Evolutionary conservation across 2,888 invertebrate genomes (phyloP).

Genomic region (Phengaris alcon): DNA sequence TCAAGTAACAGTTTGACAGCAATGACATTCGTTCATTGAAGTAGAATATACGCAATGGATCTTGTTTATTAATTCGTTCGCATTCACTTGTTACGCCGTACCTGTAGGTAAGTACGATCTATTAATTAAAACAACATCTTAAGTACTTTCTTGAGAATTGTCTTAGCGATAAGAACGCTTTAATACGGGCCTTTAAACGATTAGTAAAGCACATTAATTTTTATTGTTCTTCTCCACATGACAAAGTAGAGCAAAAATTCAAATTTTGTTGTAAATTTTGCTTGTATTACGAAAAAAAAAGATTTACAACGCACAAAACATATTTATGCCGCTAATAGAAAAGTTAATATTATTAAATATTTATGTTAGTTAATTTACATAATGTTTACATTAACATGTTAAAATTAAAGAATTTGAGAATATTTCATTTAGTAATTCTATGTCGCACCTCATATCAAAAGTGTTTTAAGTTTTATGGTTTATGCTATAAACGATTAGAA

Average conservation of each 20-base stretch:
- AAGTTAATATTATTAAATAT: slow-evolving; percentile 14
- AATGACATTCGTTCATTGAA: too few species aligned
- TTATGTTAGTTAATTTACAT: slow-evolving; percentile 9
- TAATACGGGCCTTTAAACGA: too few species aligned
- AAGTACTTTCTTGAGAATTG: too few species aligned
- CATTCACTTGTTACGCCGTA: too few species aligned
- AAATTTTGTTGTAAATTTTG: background rate
- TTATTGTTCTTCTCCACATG: background rate
- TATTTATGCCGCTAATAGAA: background rate
- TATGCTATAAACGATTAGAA: background rate
- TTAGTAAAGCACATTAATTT: too few species aligned
- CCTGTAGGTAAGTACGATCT: too few species aligned
- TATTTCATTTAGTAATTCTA: background rate
- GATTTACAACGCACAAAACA: slow-evolving; percentile 1
- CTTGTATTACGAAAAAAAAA: background rate
- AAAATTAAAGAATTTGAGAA: slow-evolving; percentile 4
- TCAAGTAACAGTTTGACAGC: too few species aligned
- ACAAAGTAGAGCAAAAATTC: background rate
- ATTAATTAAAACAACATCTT: too few species aligned
- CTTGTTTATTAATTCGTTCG: too few species aligned
- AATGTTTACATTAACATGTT: slow-evolving; percentile 2
- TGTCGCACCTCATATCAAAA: background rate
- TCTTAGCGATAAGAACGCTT: too few species aligned
- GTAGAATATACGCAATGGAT: too few species aligned
- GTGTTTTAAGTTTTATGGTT: slow-evolving; percentile 11